Conservation (phyloP, 2,888 invertebrate species). For the Cryptocephalus moraei region DNA sequence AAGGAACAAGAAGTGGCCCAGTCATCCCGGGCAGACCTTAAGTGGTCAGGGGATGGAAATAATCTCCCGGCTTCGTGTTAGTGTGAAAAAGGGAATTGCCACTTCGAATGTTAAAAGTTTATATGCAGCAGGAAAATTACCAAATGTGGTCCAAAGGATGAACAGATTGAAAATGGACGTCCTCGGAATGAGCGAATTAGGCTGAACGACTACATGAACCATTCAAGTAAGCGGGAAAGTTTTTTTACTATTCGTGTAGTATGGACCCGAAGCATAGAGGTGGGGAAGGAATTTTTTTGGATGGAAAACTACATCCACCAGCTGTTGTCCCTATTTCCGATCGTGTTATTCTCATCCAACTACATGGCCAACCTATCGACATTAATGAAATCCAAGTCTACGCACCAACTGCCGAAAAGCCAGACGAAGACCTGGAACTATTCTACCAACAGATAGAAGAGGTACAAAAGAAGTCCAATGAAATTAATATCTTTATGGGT, state of each 20-base stretch:
- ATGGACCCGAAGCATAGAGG: not conserved
- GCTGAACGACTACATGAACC: too few species aligned
- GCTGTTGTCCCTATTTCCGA: not conserved
- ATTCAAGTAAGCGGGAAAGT: not conserved
- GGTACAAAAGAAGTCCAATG: not conserved
- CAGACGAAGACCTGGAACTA: not conserved
- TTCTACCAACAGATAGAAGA: not conserved
- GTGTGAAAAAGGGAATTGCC: too few species aligned
- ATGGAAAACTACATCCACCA: not conserved
- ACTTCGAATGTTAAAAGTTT: too few species aligned
- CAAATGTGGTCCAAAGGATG: too few species aligned
- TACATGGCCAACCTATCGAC: not conserved
- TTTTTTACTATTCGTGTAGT: not conserved
- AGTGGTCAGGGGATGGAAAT: too few species aligned
- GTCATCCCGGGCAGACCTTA: too few species aligned
- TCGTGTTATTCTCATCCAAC: not conserved
- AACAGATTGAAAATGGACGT: too few species aligned
- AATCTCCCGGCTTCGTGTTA: too few species aligned
- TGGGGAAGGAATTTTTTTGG: not conserved
- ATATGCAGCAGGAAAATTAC: too few species aligned
- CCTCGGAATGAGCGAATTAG: too few species aligned
- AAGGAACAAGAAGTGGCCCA: too few species aligned
- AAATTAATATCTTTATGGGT: not conserved
- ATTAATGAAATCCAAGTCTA: not conserved
- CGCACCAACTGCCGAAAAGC: not conserved